A percentile compares a stretch with the other conserved stretches of the same genome.
Conservation (phyloP, 2,113 vertebrate species). For the Cairina moschata region DNA sequence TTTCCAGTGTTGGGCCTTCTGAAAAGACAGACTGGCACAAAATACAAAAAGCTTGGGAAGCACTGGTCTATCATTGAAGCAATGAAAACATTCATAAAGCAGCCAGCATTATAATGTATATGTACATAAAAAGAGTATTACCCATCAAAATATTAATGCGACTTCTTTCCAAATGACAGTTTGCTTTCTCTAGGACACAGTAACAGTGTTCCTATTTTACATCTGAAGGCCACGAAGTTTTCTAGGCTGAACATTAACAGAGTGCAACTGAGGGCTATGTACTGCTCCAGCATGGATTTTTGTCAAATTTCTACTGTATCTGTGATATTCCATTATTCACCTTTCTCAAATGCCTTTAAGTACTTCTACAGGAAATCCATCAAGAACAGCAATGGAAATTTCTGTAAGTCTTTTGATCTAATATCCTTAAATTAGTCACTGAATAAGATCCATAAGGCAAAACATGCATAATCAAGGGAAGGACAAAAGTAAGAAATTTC, state of each 20-base stretch:
- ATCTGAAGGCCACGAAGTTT: background rate
- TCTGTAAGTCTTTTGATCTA: background rate
- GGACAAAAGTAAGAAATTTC: background rate
- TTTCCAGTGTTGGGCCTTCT: background rate
- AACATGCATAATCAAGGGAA: background rate
- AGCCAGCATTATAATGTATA: background rate
- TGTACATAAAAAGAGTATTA: background rate
- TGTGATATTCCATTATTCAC: background rate
- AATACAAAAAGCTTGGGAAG: background rate
- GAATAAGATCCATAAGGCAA: background rate
- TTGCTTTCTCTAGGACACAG: background rate
- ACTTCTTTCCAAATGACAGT: background rate
- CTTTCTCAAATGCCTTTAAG: background rate
- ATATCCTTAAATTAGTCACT: background rate
- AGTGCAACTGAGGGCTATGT: accelerated
- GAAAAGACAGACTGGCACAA: background rate
- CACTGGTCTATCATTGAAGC: background rate
- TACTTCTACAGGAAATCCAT: background rate
- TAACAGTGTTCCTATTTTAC: background rate
- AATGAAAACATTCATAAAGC: background rate
- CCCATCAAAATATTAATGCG: background rate
- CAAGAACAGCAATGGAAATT: background rate
- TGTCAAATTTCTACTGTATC: background rate
- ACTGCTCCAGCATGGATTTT: background rate
- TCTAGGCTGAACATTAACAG: background rate